A percentile compares a stretch with the other conserved stretches of the same genome.
Evolutionary conservation across 2,113 vertebrate genomes (phyloP).

Genomic region (Grammomys dolichurus): DNA sequence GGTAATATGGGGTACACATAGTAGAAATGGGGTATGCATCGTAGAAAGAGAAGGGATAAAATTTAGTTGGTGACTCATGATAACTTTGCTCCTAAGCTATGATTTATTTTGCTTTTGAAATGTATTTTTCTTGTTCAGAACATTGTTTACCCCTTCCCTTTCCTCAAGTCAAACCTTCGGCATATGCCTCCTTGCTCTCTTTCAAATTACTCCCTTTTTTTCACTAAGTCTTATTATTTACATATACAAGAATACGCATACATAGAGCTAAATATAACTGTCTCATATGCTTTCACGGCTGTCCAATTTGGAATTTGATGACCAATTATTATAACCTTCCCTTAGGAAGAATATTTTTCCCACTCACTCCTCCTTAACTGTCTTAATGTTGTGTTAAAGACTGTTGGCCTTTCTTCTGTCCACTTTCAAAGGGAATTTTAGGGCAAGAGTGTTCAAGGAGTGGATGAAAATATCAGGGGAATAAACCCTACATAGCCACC

Average conservation of each 20-base stretch:
- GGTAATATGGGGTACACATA: neutral
- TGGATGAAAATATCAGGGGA: neutral
- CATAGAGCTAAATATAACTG: neutral
- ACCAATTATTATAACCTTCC: neutral
- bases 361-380: neutral
- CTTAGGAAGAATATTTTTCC: neutral
- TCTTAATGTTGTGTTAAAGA: neutral
- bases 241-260: neutral
- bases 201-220: neutral
- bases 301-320: neutral
- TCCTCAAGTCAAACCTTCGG: neutral
- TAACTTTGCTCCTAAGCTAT: neutral
- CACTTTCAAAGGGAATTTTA: neutral
- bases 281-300: neutral
- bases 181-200: fast-evolving
- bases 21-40: neutral
- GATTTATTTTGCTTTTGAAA: neutral
- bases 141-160: neutral
- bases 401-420: neutral
- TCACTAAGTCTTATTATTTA: neutral
- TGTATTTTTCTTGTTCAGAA: neutral
- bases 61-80: neutral
- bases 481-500: neutral
- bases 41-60: fast-evolving
- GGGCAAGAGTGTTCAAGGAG: neutral